Evolutionary conservation across 2,797 vertebrate species (phyloP).

Genomic region (Rhodeus uyekii): DNA sequence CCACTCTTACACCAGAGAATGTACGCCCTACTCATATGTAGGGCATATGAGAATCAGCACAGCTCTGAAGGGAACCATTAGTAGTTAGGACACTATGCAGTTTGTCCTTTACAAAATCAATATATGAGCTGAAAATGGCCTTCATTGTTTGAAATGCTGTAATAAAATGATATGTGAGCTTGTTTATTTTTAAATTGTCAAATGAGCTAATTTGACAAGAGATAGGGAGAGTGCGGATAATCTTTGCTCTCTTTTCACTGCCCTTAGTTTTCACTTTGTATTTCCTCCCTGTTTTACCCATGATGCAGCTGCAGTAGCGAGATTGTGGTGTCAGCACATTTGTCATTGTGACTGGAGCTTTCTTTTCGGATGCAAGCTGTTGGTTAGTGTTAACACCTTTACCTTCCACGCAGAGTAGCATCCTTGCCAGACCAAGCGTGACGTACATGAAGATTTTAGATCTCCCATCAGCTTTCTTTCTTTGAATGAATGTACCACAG

Average conservation of each 20-base stretch:
- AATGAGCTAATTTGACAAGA: slow-evolving; percentile 27
- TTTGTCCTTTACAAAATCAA: slow-evolving; percentile 21
- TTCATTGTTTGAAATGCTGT: slow-evolving; percentile 30
- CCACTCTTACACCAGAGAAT: background rate
- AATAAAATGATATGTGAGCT: slow-evolving; percentile 35
- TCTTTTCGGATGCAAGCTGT: background rate
- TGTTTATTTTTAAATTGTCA: slow-evolving; percentile 39
- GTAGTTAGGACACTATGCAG: slow-evolving; percentile 18
- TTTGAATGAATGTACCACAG: background rate
- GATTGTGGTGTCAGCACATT: slow-evolving; percentile 32
- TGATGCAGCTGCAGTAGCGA: slow-evolving; percentile 14
- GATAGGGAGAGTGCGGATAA: slow-evolving; percentile 23
- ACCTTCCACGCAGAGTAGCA: background rate
- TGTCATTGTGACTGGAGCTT: slow-evolving; percentile 15
- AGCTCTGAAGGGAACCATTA: slow-evolving; percentile 1
- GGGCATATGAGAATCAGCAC: slow-evolving; percentile 9
- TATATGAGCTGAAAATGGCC: slow-evolving; percentile 29
- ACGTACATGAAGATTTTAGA: slow-evolving; percentile 10
- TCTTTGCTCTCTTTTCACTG: background rate
- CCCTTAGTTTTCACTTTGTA: slow-evolving; percentile 4
- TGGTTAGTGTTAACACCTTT: background rate
- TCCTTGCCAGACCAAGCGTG: background rate
- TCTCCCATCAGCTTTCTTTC: background rate
- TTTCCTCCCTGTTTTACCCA: slow-evolving; percentile 16
- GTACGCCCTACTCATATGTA: slow-evolving; percentile 1